Evolutionary conservation across 2,888 invertebrate species (phyloP), one percentile per base, ranked within the genome.

Genomic region (Priocnemis perturbator): DNA sequence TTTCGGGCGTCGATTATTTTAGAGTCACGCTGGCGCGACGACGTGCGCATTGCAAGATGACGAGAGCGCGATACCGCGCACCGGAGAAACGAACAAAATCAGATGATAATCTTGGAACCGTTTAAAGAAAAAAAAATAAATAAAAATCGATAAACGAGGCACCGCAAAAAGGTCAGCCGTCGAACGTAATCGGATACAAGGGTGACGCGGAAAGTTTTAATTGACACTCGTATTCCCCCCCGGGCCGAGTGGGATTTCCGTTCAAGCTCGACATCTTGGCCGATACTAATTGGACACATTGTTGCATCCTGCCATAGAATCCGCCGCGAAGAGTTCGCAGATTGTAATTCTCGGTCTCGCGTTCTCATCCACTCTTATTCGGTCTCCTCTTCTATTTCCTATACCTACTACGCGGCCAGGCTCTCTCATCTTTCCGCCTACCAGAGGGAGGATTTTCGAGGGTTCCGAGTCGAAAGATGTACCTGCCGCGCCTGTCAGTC

Each of bases 211-310:
- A 37, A 37, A 37, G 37, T 37, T 37, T 37, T 37, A 37, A 37
- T 37, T 37, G 37, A 37, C 4, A 11, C 37, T 11, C 1, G 11
- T 11, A 11, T 37, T 3, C 7, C 11, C 14, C 37, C 79, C 70
- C 75, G 75, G 75, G n/a, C n/a, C n/a, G n/a, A 79, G 78, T 83
- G 81, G 79, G 82, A 81, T 79, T 84, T 83, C 81, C 83, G 82
- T 83, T 81, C 66, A 82, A 83, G 83, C 82, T 82, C 64, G 69
- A 63, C 65, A 67, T 58, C 78, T 76, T 76, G 65, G 73, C 77
- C 37, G 37, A 37, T 81, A 79, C 81, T 84, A 84, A 84, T 84
- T 84, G 83, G 82, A 76, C 79, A 69, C 71, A 74, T 76, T 82
- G 81, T 82, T 82, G 81, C 81, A 76, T 63, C 71, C 64, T 58